phyloP scores from a whole-genome alignment of 2,888 invertebrate genomes.

The Hecatera dysodea region DNA sequence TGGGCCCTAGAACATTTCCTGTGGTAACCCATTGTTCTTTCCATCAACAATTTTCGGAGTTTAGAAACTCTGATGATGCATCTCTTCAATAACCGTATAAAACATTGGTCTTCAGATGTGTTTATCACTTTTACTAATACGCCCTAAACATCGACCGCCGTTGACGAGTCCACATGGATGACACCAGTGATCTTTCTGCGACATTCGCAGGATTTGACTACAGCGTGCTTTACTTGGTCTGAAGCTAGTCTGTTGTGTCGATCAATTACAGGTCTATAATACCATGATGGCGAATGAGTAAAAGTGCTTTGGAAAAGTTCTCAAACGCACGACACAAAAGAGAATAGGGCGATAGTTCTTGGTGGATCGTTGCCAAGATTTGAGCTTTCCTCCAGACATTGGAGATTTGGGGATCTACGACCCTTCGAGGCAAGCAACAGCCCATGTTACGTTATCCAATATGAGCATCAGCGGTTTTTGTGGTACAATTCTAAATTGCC shows the following conservation, averaged over 20 bases:
- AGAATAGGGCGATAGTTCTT: not conserved
- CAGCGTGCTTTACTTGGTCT: not conserved
- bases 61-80: too few relatives aligned
- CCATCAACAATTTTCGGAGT: not conserved
- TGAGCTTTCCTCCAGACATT: not conserved
- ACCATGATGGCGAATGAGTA: not conserved
- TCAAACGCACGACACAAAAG: not conserved
- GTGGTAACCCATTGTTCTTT: not conserved
- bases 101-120: not conserved
- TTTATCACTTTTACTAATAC: not conserved
- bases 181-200: not conserved
- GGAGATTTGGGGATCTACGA: not conserved
- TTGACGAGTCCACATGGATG: not conserved
- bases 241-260: not conserved
- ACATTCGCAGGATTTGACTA: not conserved
- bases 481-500: not conserved
- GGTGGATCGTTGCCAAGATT: not conserved
- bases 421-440: not conserved
- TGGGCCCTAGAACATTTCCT: slow-evolving; percentile 6
- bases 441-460: not conserved
- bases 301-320: not conserved
- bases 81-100: not conserved
- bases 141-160: not conserved
- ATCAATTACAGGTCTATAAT: not conserved
- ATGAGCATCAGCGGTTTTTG: not conserved